Base-by-base conservation (phyloP, 2,797 vertebrate genomes). In the Kryptolebias ocellatus region DNA sequence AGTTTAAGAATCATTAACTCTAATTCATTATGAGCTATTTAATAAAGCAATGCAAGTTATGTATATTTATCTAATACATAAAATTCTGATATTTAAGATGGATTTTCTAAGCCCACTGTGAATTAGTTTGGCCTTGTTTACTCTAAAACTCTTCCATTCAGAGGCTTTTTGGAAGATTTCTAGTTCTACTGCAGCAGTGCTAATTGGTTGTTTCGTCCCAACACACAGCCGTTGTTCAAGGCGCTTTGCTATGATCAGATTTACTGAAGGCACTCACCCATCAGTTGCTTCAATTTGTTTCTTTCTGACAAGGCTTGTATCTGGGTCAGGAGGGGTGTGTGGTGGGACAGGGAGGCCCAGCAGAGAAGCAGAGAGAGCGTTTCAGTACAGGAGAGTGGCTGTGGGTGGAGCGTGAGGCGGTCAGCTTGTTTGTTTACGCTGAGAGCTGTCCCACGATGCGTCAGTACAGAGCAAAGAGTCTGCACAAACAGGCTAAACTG, bases 331-430 rank as follows among this genome's bases (percentile, higher is more conserved):
- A 98, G 91, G 0, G 74, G 29, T 6, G 57, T 28, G 61, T 95
- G 91, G 31, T 60, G 90, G 52, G 87, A 80, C 0, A 95, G 28
- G 6, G 93, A 64, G 64, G 94, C 95, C 97, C 96, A 98, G 79
- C 93, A 94, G 10, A 93, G 91, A 57, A 98, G 91, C 75, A 97
- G 90, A 14, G 92, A 0, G 15, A 99, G 93, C 3, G 87, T 76
- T 1, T 96, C 94, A 4, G 66, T 77, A 67, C 79, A 85, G 18
- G 96, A 95, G 6, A 98, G 90, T 0, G 90, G 54, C 0, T 89
- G 80, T 5, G 93, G 88, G 0, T 86, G 94, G 27, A 96, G 83
- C 0, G 90, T 90, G 60, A 95, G 87, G 49, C 93, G 80, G 49
- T 86, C 81, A 28, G 92, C 82, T 53, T 89, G 90, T 71, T 58